These are phyloP conservation scores for Drosophila austrosaltans DNA, from an alignment of 2,888 invertebrate genomes.

Conservation along the genomic window DNA sequence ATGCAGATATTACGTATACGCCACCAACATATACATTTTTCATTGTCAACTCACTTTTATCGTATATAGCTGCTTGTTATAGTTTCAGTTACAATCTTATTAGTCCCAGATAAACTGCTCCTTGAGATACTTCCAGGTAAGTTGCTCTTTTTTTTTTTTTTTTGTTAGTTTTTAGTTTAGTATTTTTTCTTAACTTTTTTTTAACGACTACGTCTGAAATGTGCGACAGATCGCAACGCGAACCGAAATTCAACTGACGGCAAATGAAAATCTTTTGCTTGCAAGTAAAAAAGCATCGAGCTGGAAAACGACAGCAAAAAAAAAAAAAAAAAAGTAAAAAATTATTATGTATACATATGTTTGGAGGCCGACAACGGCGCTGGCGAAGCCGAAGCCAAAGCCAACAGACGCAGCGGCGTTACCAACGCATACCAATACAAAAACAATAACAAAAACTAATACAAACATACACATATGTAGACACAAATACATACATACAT, in stretches of 20 bases:
- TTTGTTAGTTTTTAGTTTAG: background rate
- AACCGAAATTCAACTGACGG: conserved; percentile 82
- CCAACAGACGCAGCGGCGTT: conserved; percentile 53
- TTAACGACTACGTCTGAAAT: conserved; percentile 42
- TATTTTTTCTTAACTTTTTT: background rate
- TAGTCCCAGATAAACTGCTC: conserved; percentile 4
- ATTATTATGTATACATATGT: conserved; percentile 76
- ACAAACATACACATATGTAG: conserved; percentile 42
- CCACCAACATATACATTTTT: conserved; percentile 1
- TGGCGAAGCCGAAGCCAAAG: conserved; percentile 30
- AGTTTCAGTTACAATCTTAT: background rate
- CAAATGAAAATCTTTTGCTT: conserved; percentile 82
- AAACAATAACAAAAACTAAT: conserved; percentile 39
- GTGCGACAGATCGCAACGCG: conserved; percentile 81
- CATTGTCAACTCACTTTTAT: background rate
- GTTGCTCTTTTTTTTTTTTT: background rate
- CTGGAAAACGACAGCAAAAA: conserved; percentile 74
- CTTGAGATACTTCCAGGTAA: background rate
- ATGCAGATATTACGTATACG: conserved; percentile 23
- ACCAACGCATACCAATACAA: conserved; percentile 48
- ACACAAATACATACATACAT: conserved; percentile 38
- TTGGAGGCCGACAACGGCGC: conserved; percentile 70
- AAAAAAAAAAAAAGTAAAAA: conserved; percentile 54
- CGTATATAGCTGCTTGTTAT: background rate
- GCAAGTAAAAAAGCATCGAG: conserved; percentile 79